Evolutionary conservation across 2,888 invertebrate species (phyloP), one percentile per base, ranked within the genome.

Genomic region (Lasioglossum calceatum): DNA sequence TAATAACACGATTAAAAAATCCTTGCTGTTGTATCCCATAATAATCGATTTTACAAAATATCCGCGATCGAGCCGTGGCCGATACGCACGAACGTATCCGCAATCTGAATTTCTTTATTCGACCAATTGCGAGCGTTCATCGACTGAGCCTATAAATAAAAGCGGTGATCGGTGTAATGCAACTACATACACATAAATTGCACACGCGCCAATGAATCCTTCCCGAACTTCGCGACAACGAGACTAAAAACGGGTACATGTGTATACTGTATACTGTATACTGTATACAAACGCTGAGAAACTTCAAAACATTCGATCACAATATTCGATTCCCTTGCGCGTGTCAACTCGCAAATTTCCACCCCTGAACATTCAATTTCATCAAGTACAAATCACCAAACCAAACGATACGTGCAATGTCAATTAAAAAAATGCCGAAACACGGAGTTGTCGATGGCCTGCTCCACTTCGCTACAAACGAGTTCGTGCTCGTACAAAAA

Each of bases 71-170:
- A 23, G 8, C 3, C 54, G 50, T 7, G 50, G 2, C 19, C 58
- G 27, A 58, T 12, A n/a, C 27, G 27, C 27, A 0, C 5, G 27
- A 27, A 27, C 27, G 61, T 27, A 12, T 4, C 1, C 16, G 8
- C 10, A 44, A 1, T 5, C 16, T 1, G 0, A 72, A 61, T 16
- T 50, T 36, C 19, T 71, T 54, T 76, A 50, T 50, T 36, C 44
- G 42, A 32, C 44, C 50, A 72, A 82, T 54, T 10, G 16, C 36
- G 36, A 0, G 44, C 32, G 47, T 50, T 50, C 36, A 73, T 80
- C 67, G 47, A 77, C 72, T 39, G 47, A 47, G 14, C 8, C 58
- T 77, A 77, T 80, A 67, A 85, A 85, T 73, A 58, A 42, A 39
- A 54, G 19, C 32, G 23, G 4, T 23, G 4, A 4, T 5, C 39